Evolutionary conservation across 2,113 vertebrate genomes (phyloP), one percentile per base, ranked within the genome.

Genomic region (Hippopotamus amphibius): DNA sequence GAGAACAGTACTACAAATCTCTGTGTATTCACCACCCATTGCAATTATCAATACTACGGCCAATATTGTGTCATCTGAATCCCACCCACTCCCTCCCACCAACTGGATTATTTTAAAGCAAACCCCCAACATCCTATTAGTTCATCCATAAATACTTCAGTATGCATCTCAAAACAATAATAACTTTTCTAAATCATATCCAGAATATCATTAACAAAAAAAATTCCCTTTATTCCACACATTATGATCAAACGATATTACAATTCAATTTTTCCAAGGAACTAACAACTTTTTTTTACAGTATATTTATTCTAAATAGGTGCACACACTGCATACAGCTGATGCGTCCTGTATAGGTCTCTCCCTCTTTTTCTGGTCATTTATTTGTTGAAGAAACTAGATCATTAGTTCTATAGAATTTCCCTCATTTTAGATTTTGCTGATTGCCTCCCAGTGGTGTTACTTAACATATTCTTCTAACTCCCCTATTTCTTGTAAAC

Each of bases 181-280:
- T 8, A 83, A 41, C n/a, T 86, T 79, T 71, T 72, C 83, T 88
- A 96, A 94, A 76, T 77, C 76, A 50, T 24, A 81, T 30, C 21
- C 46, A 86, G 37, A 88, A 69, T 61, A 68, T 0, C 21, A 83
- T n/a, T 83, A 77, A 24, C 66, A 41, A 88, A 89, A 88, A 63
- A 46, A 37, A 77, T 65, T 61, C 82, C 33, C 41, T 69, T 68
- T 12, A 30, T 61, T 37, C 43, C 81, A 21, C 41, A 83, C 7
- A 61, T 59, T 72, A 57, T 66, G 26, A 83, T 82, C 26, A 69
- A 88, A 74, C 81, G 82, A 72, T 72, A 68, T 10, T 46, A n/a
- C n/a, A 1, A 90, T 28, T 48, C 33, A 63, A 69, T 69, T 92
- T 94, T 33, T 14, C 10, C 28, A 53, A 14, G 6, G 7, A 50